Conservation (phyloP, 1,140 invertebrate species). For the Cataglyphis hispanica region DNA sequence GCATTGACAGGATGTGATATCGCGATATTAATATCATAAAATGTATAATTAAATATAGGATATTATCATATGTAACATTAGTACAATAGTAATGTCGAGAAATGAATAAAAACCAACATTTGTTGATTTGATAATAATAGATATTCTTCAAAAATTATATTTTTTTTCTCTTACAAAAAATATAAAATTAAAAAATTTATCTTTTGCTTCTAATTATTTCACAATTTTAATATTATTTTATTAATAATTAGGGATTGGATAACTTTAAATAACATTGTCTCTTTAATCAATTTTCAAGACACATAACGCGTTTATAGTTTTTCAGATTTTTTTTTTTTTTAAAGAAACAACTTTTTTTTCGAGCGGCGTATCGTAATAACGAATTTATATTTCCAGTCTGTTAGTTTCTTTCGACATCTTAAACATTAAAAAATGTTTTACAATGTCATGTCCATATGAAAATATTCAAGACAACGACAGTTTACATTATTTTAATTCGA, state of each 20-base stretch:
- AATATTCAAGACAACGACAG: background rate
- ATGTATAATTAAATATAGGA: conserved; percentile 37
- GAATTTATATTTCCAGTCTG: conserved; percentile 9
- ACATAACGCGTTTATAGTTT: background rate
- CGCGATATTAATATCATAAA: conserved; percentile 32
- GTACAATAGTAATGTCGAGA: conserved; percentile 1
- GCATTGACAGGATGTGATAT: conserved; percentile 15
- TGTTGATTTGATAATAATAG: conserved; percentile 11
- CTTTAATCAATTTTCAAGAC: background rate
- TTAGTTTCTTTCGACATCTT: background rate
- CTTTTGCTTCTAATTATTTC: background rate
- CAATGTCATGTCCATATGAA: background rate
- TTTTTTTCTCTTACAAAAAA: background rate
- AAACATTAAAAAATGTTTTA: background rate
- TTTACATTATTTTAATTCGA: background rate
- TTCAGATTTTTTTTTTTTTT: background rate
- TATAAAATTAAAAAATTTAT: background rate
- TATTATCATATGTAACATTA: background rate
- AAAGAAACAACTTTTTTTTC: background rate
- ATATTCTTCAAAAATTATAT: conserved; percentile 2
- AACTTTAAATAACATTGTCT: background rate
- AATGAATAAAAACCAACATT: background rate
- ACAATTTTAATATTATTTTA: background rate
- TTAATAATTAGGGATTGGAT: background rate
- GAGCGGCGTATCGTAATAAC: background rate